These are phyloP conservation scores for Epinotia brunnichana DNA, from an alignment of 2,888 invertebrate species.

Conservation along the genomic window DNA sequence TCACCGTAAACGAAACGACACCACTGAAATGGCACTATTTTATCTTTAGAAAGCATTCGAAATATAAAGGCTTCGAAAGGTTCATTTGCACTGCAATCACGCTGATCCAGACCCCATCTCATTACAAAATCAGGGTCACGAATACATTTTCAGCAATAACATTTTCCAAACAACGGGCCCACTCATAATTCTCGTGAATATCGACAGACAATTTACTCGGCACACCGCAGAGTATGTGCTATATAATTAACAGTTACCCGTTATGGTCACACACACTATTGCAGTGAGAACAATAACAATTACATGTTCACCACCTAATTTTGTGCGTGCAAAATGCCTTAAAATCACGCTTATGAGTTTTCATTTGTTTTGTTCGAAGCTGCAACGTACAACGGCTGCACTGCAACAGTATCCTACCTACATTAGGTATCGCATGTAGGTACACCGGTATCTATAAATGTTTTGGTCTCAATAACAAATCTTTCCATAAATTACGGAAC, in stretches of 20 bases:
- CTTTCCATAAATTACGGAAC: too few relatives aligned
- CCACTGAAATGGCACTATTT: not conserved
- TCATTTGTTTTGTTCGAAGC: constrained; percentile 18
- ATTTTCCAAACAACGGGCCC: constrained; percentile 35
- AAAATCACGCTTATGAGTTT: constrained; percentile 27
- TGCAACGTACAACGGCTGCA: constrained; percentile 6
- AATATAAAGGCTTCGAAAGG: not conserved
- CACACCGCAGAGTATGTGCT: constrained; percentile 65
- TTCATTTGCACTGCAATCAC: constrained; percentile 17
- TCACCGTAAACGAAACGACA: not conserved
- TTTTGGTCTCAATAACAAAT: too few relatives aligned
- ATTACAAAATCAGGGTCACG: constrained; percentile 39
- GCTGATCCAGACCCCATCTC: constrained; percentile 17
- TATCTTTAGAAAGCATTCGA: constrained; percentile 1
- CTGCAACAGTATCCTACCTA: not conserved
- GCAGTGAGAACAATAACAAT: constrained; percentile 72
- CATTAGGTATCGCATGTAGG: not conserved
- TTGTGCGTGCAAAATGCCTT: constrained; percentile 31
- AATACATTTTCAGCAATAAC: constrained; percentile 41
- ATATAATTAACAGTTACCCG: constrained; percentile 78
- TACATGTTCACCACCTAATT: constrained; percentile 71
- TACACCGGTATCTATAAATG: too few relatives aligned
- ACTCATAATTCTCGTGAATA: constrained; percentile 36
- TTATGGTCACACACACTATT: constrained; percentile 72
- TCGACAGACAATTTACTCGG: constrained; percentile 64